A percentile compares a stretch with the other conserved stretches of the same genome.
phyloP scores from a whole-genome alignment of 2,888 invertebrate species.

The Therioaphis trifolii region DNA sequence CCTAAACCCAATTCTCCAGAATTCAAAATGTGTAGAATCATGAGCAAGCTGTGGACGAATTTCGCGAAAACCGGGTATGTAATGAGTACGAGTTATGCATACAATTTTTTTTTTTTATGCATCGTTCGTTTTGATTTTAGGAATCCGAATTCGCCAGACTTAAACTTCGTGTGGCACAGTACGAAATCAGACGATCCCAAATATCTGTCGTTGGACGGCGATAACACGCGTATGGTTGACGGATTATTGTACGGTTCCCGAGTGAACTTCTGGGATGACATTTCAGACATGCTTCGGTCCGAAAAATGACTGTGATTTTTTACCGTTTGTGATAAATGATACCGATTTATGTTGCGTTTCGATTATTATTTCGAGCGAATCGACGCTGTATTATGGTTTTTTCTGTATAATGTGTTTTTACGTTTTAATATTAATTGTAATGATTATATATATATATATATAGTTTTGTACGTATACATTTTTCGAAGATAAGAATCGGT shows the following conservation, averaged over 20 bases:
- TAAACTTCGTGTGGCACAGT: neutral
- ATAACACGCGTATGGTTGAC: constrained; percentile 23
- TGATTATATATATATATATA: no score
- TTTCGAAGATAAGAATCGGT: no score
- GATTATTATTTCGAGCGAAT: no score
- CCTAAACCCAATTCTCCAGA: constrained; percentile 71
- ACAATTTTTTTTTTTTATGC: neutral
- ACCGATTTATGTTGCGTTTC: no score
- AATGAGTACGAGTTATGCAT: neutral
- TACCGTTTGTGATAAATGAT: no score
- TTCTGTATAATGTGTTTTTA: no score
- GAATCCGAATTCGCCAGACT: constrained; percentile 39
- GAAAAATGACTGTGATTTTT: no score
- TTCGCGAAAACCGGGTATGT: constrained; percentile 80
- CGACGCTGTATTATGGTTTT: no score
- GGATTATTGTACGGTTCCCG: constrained; percentile 1
- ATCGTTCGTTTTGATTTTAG: neutral
- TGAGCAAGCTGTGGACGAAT: constrained; percentile 79
- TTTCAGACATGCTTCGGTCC: neutral
- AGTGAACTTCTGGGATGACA: constrained; percentile 5
- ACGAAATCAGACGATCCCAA: constrained; percentile 16
- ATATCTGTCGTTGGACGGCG: constrained; percentile 38
- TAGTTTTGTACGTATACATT: no score
- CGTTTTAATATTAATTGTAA: no score
- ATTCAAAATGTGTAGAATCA: constrained; percentile 73